Evolutionary conservation across 2,888 invertebrate genomes (phyloP), one percentile per base, ranked within the genome.

Genomic region (Caradrina clavipalpis): DNA sequence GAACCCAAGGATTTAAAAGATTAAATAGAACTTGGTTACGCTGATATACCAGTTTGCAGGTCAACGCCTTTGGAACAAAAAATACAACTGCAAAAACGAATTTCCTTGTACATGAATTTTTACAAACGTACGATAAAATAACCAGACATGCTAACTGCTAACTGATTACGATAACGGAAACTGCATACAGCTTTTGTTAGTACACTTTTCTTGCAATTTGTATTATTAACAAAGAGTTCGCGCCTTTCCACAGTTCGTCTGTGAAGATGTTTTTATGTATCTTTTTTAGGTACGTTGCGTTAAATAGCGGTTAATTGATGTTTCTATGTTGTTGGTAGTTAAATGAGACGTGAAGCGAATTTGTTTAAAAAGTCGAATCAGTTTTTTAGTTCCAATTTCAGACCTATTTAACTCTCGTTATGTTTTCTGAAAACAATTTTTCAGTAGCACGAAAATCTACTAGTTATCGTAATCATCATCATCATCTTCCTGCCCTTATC

Each of bases 301-400:
- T 84, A 81, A 79, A 68, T 68, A 72, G 55, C 71, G 50, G 68
- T 73, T 86, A 85, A 85, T 83, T 84, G 81, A 79, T 80, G 84
- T 74, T 79, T 81, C 77, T 70, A 77, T 78, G 77, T 65, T 65
- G 50, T 65, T 65, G 50, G 26, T 26, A 47, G 69, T 63, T 69
- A 76, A 74, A 63, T 72, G 60, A 66, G 69, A 69, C 70, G 65
- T 68, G 69, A 57, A 61, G 13, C 59, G 50, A 62, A 62, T 53
- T 71, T 45, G 45, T 7, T 49, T 54, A 64, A 56, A 66, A 61
- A 62, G 56, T 42, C 45, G 0, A 31, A 59, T 21, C 19, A 10
- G n/a, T 31, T 68, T 57, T 56, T 61, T 61, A 42, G 19, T 17
- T 53, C 10, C 57, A 57, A 51, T 68, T 69, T 51, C 13, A 13